A percentile compares a stretch with the other conserved stretches of the same genome.
Conservation (phyloP, 1,140 invertebrate genomes). For the Prorops nasuta region DNA sequence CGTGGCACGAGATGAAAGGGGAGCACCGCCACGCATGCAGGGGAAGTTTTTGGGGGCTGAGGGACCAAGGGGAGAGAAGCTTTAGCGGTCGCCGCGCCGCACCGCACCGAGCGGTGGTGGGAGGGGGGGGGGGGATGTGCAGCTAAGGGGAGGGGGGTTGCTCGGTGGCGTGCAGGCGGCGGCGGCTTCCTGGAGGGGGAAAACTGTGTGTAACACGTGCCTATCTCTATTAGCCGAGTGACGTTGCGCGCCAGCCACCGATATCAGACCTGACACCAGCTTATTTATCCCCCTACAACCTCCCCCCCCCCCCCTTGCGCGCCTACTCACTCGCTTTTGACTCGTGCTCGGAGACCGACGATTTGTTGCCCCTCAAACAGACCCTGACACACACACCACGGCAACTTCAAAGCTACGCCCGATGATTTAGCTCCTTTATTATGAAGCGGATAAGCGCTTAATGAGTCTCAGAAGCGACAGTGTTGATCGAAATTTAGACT, state of each 20-base stretch:
- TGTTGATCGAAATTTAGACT: constrained; percentile 17
- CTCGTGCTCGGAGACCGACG: constrained; percentile 17
- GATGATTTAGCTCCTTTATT: constrained; percentile 26
- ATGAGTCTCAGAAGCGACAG: constrained; percentile 17
- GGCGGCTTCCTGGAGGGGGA: constrained; percentile 1
- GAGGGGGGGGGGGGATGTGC: constrained; percentile 10
- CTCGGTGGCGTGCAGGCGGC: constrained; percentile 1
- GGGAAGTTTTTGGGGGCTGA: constrained; percentile 46
- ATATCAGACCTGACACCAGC: constrained; percentile 40
- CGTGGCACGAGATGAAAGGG: constrained; percentile 51
- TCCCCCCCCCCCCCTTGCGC: not conserved
- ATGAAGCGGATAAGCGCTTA: constrained; percentile 16
- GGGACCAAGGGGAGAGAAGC: constrained; percentile 24
- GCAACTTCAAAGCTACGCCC: constrained; percentile 32
- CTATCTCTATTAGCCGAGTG: constrained; percentile 54
- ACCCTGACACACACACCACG: constrained; percentile 19
- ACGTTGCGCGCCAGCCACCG: constrained; percentile 38
- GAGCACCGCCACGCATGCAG: constrained; percentile 50
- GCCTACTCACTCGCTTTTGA: not conserved
- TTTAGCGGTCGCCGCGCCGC: constrained; percentile 20
- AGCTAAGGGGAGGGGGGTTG: constrained; percentile 6
- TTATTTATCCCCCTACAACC: constrained; percentile 36
- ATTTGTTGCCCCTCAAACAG: constrained; percentile 49
- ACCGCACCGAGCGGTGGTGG: constrained; percentile 15
- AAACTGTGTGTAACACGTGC: constrained; percentile 39